Evolutionary conservation across 2,888 invertebrate genomes (phyloP).

Genomic region (Pristionchus fissidentatus): DNA sequence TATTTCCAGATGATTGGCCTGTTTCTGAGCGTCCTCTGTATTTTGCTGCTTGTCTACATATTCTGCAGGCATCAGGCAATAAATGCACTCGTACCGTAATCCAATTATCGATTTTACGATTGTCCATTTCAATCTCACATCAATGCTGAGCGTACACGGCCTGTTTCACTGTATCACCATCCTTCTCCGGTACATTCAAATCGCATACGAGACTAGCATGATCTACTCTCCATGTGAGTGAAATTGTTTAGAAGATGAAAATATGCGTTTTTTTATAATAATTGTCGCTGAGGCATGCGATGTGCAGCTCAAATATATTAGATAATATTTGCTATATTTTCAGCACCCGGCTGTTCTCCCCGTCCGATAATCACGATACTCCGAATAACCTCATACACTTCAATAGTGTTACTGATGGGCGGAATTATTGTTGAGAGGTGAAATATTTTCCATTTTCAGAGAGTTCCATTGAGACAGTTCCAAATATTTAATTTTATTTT

Average conservation of each 20-base stretch:
- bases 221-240: neutral
- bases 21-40: neutral
- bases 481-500: neutral
- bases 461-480: neutral
- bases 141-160: neutral
- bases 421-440: conserved; percentile 19
- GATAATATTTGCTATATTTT: neutral
- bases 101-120: neutral
- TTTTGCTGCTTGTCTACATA: neutral
- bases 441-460: neutral
- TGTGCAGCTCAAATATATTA: neutral
- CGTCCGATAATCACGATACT: neutral
- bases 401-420: neutral
- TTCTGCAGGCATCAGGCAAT: neutral
- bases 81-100: neutral
- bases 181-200: neutral
- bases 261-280: neutral
- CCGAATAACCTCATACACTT: neutral
- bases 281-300: too few relatives aligned
- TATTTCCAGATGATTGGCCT: neutral
- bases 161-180: neutral
- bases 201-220: conserved; percentile 1
- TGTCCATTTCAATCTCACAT: conserved; percentile 20
- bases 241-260: neutral
- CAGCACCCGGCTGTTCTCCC: neutral